Conservation (phyloP, 2,888 invertebrate species). For the Epirrita christyi region DNA sequence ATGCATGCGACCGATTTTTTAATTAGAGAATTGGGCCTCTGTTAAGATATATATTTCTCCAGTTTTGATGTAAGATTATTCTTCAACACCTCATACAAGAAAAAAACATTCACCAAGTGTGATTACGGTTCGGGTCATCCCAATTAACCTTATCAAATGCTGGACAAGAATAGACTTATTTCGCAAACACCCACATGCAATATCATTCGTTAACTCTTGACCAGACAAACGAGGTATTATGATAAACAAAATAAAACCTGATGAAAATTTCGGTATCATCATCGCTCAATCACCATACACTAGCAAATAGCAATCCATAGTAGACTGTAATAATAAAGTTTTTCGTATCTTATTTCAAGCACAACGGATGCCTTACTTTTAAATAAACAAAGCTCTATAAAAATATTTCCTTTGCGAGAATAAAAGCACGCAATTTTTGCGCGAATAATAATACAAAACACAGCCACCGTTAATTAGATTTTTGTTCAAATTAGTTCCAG, state of each 20-base stretch:
- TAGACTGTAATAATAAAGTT: background rate
- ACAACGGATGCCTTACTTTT: conserved; percentile 2
- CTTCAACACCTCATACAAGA: conserved; percentile 9
- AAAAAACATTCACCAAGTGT: conserved; percentile 25
- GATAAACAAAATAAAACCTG: background rate
- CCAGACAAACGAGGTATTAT: conserved; percentile 7
- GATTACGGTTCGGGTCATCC: conserved; percentile 28
- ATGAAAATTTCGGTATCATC: background rate
- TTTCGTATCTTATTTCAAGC: background rate
- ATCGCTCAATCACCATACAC: too few relatives aligned
- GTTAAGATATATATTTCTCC: too few relatives aligned
- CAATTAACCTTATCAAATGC: conserved; percentile 39
- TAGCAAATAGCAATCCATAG: background rate
- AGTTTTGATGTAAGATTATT: too few relatives aligned
- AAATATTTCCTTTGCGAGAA: conserved; percentile 4
- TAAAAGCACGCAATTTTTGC: conserved; percentile 10
- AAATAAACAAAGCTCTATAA: conserved; percentile 1
- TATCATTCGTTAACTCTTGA: conserved; percentile 28
- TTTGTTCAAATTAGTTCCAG: conserved; percentile 19
- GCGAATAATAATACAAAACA: conserved; percentile 9
- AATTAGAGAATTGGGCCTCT: too few relatives aligned
- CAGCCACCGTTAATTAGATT: conserved; percentile 9
- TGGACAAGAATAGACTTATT: conserved; percentile 30
- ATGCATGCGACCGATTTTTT: too few relatives aligned
- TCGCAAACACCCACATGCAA: conserved; percentile 35